Percentiles rank a stretch among this genome's conserved stretches.
Evolutionary conservation across 2,888 invertebrate genomes (phyloP).

Genomic region (Tipula unca): DNA sequence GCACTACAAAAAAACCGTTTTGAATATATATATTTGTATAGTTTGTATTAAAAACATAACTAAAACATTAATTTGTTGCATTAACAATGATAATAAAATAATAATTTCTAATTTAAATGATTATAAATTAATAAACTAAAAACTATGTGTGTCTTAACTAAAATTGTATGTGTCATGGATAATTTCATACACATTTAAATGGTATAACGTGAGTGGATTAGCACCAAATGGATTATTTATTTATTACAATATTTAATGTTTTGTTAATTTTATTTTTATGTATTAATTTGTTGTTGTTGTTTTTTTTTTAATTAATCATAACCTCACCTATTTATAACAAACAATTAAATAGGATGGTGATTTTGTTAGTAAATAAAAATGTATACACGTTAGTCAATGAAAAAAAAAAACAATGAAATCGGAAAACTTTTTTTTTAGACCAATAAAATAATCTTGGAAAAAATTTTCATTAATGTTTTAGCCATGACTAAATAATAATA

Average conservation of each 20-base stretch:
- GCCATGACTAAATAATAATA: neutral
- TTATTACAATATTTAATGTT: no score
- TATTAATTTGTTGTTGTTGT: neutral
- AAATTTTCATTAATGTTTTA: neutral
- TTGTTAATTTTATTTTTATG: neutral
- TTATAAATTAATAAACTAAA: neutral
- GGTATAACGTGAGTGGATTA: neutral
- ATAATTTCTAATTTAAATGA: neutral
- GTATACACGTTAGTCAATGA: neutral
- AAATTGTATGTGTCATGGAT: slow-evolving; percentile 3
- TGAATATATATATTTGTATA: neutral
- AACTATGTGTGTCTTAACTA: neutral
- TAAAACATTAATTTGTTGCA: neutral
- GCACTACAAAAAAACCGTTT: neutral
- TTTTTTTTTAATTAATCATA: slow-evolving; percentile 18
- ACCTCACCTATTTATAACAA: slow-evolving; percentile 18
- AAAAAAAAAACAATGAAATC: neutral
- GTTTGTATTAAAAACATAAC: slow-evolving; percentile 9
- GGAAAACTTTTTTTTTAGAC: slow-evolving; percentile 1
- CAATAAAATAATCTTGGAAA: neutral
- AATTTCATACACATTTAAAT: neutral
- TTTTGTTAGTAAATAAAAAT: slow-evolving; percentile 17
- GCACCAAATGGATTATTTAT: neutral
- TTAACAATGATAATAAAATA: neutral
- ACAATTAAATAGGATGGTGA: slow-evolving; percentile 19